phyloP scores from a whole-genome alignment of 1,140 invertebrate species.

The Neodiprion pinetum region DNA sequence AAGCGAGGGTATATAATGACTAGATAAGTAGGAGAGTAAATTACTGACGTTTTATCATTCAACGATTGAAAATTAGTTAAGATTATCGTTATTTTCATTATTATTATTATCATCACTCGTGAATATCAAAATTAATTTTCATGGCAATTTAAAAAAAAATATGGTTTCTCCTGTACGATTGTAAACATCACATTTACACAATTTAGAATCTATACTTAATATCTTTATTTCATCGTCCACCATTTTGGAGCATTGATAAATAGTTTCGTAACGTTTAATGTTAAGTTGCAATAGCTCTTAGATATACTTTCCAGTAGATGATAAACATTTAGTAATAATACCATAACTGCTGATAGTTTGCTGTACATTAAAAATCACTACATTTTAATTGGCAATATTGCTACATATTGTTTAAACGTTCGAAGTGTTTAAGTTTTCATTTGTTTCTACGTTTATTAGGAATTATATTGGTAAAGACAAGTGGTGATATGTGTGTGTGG shows the following conservation, averaged over 20 bases:
- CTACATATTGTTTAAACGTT: slow-evolving; percentile 42
- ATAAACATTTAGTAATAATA: slow-evolving; percentile 22
- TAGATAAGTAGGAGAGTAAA: too few relatives aligned
- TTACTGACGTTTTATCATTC: background rate
- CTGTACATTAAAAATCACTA: slow-evolving; percentile 42
- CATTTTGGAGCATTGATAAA: background rate
- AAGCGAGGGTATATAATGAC: too few relatives aligned
- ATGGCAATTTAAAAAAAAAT: too few relatives aligned
- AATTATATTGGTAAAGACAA: slow-evolving; percentile 37
- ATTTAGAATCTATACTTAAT: slow-evolving; percentile 1
- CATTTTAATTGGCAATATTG: slow-evolving; percentile 34
- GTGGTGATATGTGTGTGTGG: slow-evolving; percentile 37
- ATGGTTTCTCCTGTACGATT: background rate
- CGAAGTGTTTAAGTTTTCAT: slow-evolving; percentile 49
- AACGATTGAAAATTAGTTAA: background rate
- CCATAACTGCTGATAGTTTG: slow-evolving; percentile 30
- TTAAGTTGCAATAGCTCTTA: slow-evolving; percentile 19
- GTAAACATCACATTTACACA: background rate
- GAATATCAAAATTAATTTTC: background rate
- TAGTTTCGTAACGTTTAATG: background rate
- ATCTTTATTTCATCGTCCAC: slow-evolving; percentile 15
- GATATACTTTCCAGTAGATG: slow-evolving; percentile 31
- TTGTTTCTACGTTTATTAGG: slow-evolving; percentile 49
- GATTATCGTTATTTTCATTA: background rate
- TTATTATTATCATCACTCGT: background rate